These are phyloP conservation scores for Hypotaenidia okinawae DNA, from an alignment of 2,797 vertebrate species.

Conservation along the genomic window DNA sequence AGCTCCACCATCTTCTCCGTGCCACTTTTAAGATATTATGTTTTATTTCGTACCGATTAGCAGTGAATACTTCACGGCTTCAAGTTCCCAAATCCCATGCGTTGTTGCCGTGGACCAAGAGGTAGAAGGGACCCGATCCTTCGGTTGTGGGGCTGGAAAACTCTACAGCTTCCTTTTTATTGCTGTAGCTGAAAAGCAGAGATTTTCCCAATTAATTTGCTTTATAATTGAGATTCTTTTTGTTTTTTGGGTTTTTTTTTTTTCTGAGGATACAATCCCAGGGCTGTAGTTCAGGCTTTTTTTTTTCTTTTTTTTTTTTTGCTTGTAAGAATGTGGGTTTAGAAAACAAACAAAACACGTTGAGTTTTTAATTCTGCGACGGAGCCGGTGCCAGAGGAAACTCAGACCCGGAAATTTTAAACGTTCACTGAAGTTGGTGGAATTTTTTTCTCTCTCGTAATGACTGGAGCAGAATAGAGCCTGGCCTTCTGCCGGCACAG, in stretches of 20 bases:
- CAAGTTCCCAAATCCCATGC: background rate
- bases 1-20: conserved; percentile 29
- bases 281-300: background rate
- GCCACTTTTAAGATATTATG: background rate
- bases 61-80: background rate
- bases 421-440: background rate
- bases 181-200: background rate
- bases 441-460: background rate
- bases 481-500: background rate
- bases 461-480: background rate
- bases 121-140: background rate
- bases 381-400: background rate
- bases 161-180: background rate
- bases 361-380: background rate
- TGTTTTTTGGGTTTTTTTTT: background rate
- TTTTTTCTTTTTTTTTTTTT: background rate
- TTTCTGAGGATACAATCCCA: background rate
- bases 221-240: background rate
- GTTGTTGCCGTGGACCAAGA: background rate
- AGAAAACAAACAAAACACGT: conserved; percentile 17
- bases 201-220: background rate
- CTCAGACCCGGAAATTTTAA: background rate
- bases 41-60: background rate
- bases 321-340: background rate
- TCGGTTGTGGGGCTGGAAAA: background rate